Percentiles rank a stretch among this genome's conserved stretches.
Evolutionary conservation across 2,113 vertebrate genomes (phyloP).

Genomic region (Ameiurus melas): DNA sequence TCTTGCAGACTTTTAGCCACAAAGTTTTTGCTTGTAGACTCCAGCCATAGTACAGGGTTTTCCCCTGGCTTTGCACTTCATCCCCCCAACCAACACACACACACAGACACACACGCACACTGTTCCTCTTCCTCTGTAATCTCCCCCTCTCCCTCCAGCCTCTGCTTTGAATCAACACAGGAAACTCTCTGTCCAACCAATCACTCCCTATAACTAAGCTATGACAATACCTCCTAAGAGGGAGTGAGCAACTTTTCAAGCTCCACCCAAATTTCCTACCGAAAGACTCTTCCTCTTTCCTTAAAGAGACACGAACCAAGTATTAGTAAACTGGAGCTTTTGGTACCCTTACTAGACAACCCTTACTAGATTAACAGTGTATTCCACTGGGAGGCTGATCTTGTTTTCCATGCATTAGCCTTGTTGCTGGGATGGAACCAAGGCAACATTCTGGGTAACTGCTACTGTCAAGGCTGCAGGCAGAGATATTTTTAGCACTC

Average conservation of each 20-base stretch:
- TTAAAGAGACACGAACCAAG: conserved; percentile 62
- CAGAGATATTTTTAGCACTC: background rate
- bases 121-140: conserved; percentile 12
- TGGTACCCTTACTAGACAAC: background rate
- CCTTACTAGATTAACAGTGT: background rate
- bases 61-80: conserved; percentile 40
- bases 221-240: conserved; percentile 51
- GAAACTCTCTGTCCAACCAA: conserved; percentile 75
- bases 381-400: conserved; percentile 28
- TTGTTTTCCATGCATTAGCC: conserved; percentile 21
- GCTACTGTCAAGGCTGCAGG: background rate
- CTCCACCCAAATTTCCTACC: conserved; percentile 54
- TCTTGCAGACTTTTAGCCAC: conserved; percentile 26
- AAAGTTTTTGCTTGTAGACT: conserved; percentile 12
- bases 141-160: conserved; percentile 7
- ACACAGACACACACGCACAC: conserved; percentile 32
- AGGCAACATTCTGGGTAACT: conserved; percentile 14
- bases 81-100: conserved; percentile 4
- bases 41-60: conserved; percentile 27
- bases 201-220: conserved; percentile 55
- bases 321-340: conserved; percentile 9
- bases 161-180: conserved; percentile 83
- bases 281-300: conserved; percentile 34
- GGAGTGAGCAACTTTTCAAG: conserved; percentile 39
- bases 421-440: conserved; percentile 38